Evolutionary conservation across 1,140 invertebrate species (phyloP), one percentile per base, ranked within the genome.

Genomic region (Neuroterus valhalla): DNA sequence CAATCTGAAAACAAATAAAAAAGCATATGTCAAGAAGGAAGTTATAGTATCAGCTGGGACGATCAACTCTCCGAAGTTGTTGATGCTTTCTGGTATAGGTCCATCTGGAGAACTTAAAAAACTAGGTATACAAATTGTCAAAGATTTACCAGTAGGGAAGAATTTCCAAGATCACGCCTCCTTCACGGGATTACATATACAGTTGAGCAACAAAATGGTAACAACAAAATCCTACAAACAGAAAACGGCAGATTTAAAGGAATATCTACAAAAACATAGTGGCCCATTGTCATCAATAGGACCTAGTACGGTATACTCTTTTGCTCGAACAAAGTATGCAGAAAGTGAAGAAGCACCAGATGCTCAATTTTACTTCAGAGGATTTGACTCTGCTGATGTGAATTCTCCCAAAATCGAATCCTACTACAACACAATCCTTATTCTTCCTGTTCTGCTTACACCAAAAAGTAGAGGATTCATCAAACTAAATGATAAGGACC

Each of bases 151-250:
- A 0, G 95, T 96, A 1, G 95, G 95, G 0, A 83, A 91, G 66
- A 96, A 96, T 86, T 90, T 96, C 0, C 92, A 94, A 82, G 93
- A 94, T 80, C 93, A 94, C 80, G 78, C 91, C 0, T 92, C 92
- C 0, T 91, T 91, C 15, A 90, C 91, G 78, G 91, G 93, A 14
- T 84, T 93, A 0, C 86, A 93, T 0, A 91, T 81, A 0, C 70
- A 71, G 0, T 45, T 93, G 44, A 86, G 82, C 0, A 93, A 93
- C 75, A 86, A 91, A 17, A 91, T 92, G 0, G 87, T 91, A 0
- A 92, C 75, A 26, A 3, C 83, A 79, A 44, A 85, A 87, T 76
- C 85, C 90, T 17, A 23, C 2, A 82, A 91, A 14, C 89, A 91
- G 78, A 88, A 91, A 31, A 86, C 88, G 55, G 74, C 88, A 11